Evolutionary conservation across 2,888 invertebrate species (phyloP).

Genomic region (Brachyopa scutellaris): DNA sequence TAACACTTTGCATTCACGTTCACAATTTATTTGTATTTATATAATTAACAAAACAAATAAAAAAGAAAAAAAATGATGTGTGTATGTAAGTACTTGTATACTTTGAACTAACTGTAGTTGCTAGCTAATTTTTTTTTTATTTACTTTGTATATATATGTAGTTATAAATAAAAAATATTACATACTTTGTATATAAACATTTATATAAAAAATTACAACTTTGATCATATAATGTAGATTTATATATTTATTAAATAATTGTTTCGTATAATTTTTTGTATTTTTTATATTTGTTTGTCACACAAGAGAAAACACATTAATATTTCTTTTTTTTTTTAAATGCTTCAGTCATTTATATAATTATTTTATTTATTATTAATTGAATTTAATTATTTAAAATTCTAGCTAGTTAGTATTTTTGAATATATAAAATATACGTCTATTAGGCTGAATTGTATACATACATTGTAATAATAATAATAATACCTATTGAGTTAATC

Average conservation of each 20-base stretch:
- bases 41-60: slow-evolving; percentile 24
- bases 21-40: slow-evolving; percentile 9
- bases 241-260: slow-evolving; percentile 32
- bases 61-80: slow-evolving; percentile 22
- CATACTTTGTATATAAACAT: slow-evolving; percentile 62
- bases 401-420: slow-evolving; percentile 45
- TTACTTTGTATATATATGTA: slow-evolving; percentile 25
- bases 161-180: slow-evolving; percentile 62
- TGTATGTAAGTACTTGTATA: slow-evolving; percentile 36
- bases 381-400: slow-evolving; percentile 41
- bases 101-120: slow-evolving; percentile 39
- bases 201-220: slow-evolving; percentile 71
- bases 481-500: slow-evolving; percentile 8
- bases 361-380: slow-evolving; percentile 30
- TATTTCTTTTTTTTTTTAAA: slow-evolving; percentile 20
- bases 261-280: slow-evolving; percentile 38
- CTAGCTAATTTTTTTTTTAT: slow-evolving; percentile 15
- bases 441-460: slow-evolving; percentile 41
- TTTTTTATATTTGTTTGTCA: slow-evolving; percentile 54
- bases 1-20: slow-evolving; percentile 53
- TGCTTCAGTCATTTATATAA: slow-evolving; percentile 57
- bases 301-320: slow-evolving; percentile 60
- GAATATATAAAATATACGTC: slow-evolving; percentile 39
- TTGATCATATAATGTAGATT: slow-evolving; percentile 41
- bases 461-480: not conserved